phyloP scores from a whole-genome alignment of 2,797 vertebrate species.

The Liparis tanakae region DNA sequence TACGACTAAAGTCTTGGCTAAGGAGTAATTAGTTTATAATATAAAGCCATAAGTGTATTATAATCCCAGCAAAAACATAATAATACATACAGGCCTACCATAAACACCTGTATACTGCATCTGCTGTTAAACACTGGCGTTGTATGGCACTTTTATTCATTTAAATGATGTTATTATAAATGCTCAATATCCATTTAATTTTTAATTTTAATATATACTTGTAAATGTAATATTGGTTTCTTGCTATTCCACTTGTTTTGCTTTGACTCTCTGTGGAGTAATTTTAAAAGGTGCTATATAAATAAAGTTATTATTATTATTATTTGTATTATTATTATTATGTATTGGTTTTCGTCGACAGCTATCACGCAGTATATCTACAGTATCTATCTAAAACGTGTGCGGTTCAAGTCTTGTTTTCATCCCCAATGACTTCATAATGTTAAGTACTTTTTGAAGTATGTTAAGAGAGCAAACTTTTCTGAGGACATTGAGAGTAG shows the following conservation, averaged over 20 bases:
- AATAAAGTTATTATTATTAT: no score
- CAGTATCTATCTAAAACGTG: background rate
- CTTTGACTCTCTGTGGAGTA: no score
- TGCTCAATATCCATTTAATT: background rate
- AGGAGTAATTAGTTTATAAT: background rate
- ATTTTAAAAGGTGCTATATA: no score
- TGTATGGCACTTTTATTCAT: background rate
- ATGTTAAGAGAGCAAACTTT: background rate
- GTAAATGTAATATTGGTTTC: no score
- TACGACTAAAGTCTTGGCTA: background rate
- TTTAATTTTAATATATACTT: no score
- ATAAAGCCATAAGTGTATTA: no score
- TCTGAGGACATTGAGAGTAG: background rate
- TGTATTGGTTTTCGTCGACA: background rate
- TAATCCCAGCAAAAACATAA: background rate
- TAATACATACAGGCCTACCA: background rate
- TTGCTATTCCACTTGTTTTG: no score
- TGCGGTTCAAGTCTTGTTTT: no score
- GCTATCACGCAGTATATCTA: background rate
- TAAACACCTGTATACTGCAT: background rate
- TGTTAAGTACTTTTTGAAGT: background rate
- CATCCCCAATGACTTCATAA: background rate
- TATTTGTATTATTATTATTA: no score
- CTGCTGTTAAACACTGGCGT: background rate
- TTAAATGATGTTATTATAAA: background rate